Evolutionary conservation across 2,797 vertebrate genomes (phyloP), one percentile per base, ranked within the genome.

Genomic region (Agapornis canus): DNA sequence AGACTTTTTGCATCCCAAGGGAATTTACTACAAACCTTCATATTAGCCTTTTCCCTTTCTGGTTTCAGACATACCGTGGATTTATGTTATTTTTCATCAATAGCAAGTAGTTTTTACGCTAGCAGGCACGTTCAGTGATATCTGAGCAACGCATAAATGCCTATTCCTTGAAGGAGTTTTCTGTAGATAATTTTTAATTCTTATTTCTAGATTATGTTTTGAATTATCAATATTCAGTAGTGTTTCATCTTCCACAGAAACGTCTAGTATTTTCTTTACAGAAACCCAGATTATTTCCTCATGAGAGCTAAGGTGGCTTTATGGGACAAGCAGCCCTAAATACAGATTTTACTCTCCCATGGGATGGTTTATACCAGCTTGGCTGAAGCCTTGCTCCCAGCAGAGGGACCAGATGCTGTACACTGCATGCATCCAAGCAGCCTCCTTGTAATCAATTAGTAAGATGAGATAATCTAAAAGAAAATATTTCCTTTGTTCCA

Each of bases 41-140:
- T 57, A 96, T 95, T 95, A 83, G 45, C 70, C 20, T 31, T 83
- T 64, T 65, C 48, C 82, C 32, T 42, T 88, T 94, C 86, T 93
- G 80, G 92, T 35, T 93, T 96, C 86, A 92, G 86, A 85, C 79
- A 37, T 35, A 29, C 32, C 66, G 43, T 57, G 42, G 47, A 56
- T 94, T 95, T 86, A 82, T 29, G 43, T 87, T 82, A 72, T 35
- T 94, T 90, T 89, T 76, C 61, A 90, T 72, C 11, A 5, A 26
- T 5, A 75, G 68, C 39, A 64, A 63, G 18, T 48, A 57, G n/a
- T 82, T 96, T 66, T 64, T 27, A 37, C 3, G 8, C 63, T 47
- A 78, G 69, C 43, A 83, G 48, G 21, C 32, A 71, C 16, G 56
- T 56, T 32, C 70, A 88, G 20, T n/a, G 40, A 52, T 39, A 10